phyloP scores from a whole-genome alignment of 2,113 vertebrate species.

The Amazona vittata region DNA sequence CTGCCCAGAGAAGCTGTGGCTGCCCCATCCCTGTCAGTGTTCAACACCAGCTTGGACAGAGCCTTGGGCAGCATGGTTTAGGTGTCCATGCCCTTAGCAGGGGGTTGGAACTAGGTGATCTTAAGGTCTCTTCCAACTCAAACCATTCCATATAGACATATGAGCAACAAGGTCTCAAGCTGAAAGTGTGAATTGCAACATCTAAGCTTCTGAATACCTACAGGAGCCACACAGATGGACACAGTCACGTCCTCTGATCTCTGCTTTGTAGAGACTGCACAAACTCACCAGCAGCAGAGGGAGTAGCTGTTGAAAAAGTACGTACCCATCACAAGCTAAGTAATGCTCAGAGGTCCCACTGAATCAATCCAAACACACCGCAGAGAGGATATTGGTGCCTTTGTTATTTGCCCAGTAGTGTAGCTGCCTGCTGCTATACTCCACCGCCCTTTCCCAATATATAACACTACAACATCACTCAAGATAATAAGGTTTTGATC shows the following conservation, averaged over 20 bases:
- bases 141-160: neutral
- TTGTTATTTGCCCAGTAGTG: neutral
- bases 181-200: neutral
- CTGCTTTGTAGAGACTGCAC: neutral
- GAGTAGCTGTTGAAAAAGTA: neutral
- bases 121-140: neutral
- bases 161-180: neutral
- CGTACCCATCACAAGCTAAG: neutral
- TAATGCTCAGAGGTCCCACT: neutral
- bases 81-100: neutral
- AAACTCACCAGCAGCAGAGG: neutral
- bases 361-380: neutral
- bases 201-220: neutral
- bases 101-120: neutral
- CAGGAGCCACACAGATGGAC: neutral
- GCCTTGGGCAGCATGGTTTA: neutral
- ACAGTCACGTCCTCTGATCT: rapidly evolving
- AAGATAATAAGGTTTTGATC: conserved; percentile 49
- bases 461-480: neutral
- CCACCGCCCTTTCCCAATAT: neutral
- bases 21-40: neutral
- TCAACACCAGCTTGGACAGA: neutral
- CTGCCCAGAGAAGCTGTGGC: neutral
- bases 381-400: neutral
- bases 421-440: neutral